phyloP scores from a whole-genome alignment of 2,797 vertebrate genomes.

The Phoxinus dragarum region DNA sequence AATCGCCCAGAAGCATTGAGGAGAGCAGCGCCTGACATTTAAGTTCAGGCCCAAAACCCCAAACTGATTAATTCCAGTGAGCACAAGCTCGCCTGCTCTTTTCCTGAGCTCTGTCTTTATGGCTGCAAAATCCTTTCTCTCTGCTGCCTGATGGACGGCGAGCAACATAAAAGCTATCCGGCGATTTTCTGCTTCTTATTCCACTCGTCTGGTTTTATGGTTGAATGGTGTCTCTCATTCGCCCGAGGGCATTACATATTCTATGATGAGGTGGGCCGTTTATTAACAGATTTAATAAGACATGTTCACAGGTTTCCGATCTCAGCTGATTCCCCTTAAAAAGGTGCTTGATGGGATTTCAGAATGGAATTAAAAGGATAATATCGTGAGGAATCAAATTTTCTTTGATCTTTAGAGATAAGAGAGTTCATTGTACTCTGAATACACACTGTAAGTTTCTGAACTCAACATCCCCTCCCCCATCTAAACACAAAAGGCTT shows the following conservation, averaged over 20 bases:
- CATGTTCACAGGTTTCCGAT: constrained; percentile 68
- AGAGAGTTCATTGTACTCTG: not conserved
- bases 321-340: constrained; percentile 62
- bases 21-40: constrained; percentile 87
- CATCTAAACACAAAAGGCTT: not conserved
- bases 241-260: constrained; percentile 61
- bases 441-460: not conserved
- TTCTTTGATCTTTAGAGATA: constrained; percentile 9
- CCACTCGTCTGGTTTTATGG: constrained; percentile 71
- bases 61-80: constrained; percentile 92
- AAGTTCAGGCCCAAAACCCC: constrained; percentile 82
- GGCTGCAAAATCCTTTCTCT: constrained; percentile 77
- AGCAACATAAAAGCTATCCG: constrained; percentile 73
- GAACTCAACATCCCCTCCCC: not conserved
- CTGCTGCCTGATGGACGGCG: constrained; percentile 71
- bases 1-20: constrained; percentile 92
- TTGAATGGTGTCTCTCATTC: constrained; percentile 60
- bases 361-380: constrained; percentile 29
- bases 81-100: constrained; percentile 68
- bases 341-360: constrained; percentile 65
- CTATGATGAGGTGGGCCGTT: constrained; percentile 67
- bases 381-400: not conserved
- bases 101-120: constrained; percentile 71
- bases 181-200: constrained; percentile 72
- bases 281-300: constrained; percentile 71